Base-by-base conservation (phyloP, 2,113 vertebrate genomes). In the Regulus satrapa region DNA sequence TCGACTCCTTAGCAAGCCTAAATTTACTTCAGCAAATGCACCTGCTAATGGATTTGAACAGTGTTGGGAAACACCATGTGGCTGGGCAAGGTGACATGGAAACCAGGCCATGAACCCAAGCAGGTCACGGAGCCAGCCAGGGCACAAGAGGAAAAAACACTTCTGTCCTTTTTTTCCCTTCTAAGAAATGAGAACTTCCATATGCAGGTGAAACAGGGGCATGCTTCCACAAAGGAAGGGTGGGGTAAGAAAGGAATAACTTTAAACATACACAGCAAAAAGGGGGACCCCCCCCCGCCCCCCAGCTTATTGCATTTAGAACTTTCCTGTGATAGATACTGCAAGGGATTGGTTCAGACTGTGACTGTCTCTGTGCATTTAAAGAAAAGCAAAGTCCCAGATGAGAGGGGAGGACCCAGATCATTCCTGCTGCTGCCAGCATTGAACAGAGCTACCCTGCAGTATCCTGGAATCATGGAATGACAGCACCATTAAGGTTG, bases 261-360 rank as follows among this genome's bases (percentile, higher is more conserved):
- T 43, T 78, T 8, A 66, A 88, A 66, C 38, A 41, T 3, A 46
- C 8, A 34, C 2, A 21, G 32, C 12, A 34, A 76, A 64, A 75
- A 74, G 9, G 9, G 18, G 31, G 15, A 4, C 24, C 8, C 0
- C 0, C 10, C 5, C 24, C 40, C 8, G 0, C 0, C 10, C 5
- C 24, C 40, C 26, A 9, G 17, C 18, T 82, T 46, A 49, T 8
- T 56, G 29, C 12, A 34, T 56, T 45, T 63, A 46, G 51, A 74
- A 23, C 25, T 32, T 79, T 25, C 25, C 66, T 18, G n/a, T 54
- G 56, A 54, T 11, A 12, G 45, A 41, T 15, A 18, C 36, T 5
- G 68, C 10, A 13, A 31, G 4, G 49, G 56, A 69, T 6, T 61
- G 16, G 40, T 62, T 40, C 52, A 38, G 34, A 49, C 29, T 49